Conservation (phyloP, 2,113 vertebrate genomes). For the Hemiscyllium ocellatum region DNA sequence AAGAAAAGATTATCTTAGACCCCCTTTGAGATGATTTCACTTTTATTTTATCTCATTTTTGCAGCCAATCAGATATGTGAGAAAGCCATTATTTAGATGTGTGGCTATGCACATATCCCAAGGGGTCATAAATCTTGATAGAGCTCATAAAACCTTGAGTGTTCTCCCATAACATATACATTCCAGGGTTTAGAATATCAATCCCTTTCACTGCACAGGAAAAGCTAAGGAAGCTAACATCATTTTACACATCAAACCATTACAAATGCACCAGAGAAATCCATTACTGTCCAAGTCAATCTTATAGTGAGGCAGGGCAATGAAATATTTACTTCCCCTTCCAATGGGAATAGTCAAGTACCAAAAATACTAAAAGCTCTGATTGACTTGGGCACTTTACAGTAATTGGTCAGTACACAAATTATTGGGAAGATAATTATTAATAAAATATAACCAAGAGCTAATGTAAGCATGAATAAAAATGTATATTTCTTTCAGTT, state of each 20-base stretch:
- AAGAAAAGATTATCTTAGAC: background rate
- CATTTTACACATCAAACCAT: background rate
- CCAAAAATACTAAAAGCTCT: background rate
- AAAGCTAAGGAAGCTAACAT: background rate
- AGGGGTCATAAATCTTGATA: background rate
- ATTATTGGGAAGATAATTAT: background rate
- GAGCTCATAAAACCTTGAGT: background rate
- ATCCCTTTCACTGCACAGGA: background rate
- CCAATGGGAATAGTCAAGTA: background rate
- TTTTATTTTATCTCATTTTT: background rate
- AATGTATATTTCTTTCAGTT: background rate
- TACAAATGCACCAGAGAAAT: background rate
- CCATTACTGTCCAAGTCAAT: background rate
- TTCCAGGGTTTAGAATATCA: background rate
- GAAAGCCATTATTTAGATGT: background rate
- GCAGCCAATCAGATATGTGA: background rate
- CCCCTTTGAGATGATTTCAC: background rate
- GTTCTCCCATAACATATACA: background rate
- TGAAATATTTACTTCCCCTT: background rate
- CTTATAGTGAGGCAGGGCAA: background rate
- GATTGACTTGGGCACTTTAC: background rate
- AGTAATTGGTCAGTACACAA: background rate
- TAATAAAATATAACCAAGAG: background rate
- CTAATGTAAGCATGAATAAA: too few species aligned
- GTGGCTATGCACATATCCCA: background rate